A percentile compares a stretch with the other conserved stretches of the same genome.
Conservation (phyloP, 1,140 invertebrate species). For the Pogonus chalceus region DNA sequence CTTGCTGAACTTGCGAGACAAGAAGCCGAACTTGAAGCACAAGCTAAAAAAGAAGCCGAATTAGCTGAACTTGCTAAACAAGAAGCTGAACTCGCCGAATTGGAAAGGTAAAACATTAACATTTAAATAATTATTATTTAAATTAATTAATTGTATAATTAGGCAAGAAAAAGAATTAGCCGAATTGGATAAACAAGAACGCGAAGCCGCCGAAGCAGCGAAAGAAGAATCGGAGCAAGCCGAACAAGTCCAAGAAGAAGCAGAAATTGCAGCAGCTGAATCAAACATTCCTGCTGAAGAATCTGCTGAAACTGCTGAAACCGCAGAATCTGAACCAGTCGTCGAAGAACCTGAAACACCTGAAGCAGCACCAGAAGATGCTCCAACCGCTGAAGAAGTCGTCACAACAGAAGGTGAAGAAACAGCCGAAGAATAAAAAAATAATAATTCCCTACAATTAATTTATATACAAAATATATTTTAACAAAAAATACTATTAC, state of each 20-base stretch:
- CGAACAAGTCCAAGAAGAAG: slow-evolving; percentile 26
- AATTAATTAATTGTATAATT: too few species aligned
- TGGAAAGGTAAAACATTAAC: too few species aligned
- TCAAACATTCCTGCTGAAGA: slow-evolving; percentile 35
- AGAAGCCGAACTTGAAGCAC: slow-evolving; percentile 49
- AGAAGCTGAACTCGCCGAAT: slow-evolving; percentile 46
- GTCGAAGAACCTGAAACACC: slow-evolving; percentile 24
- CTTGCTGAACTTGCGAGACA: slow-evolving; percentile 35
- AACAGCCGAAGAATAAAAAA: slow-evolving; percentile 23
- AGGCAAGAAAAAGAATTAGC: slow-evolving; percentile 46
- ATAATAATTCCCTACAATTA: too few species aligned
- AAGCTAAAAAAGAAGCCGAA: slow-evolving; percentile 45
- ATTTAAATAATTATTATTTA: too few species aligned
- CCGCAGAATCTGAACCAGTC: slow-evolving; percentile 25
- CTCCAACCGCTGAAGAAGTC: too few species aligned
- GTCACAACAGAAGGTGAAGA: slow-evolving; percentile 23
- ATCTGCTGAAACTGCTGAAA: slow-evolving; percentile 33
- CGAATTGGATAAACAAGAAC: slow-evolving; percentile 41
- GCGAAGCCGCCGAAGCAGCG: slow-evolving; percentile 29
- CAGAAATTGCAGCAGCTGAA: slow-evolving; percentile 34
- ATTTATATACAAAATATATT: too few species aligned
- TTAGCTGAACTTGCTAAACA: slow-evolving; percentile 46
- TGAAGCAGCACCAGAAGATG: slow-evolving; percentile 17
- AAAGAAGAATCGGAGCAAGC: slow-evolving; percentile 20
- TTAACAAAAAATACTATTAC: too few species aligned